Evolutionary conservation across 2,888 invertebrate species (phyloP), one percentile per base, ranked within the genome.

Genomic region (Pseudanteris insignis): DNA sequence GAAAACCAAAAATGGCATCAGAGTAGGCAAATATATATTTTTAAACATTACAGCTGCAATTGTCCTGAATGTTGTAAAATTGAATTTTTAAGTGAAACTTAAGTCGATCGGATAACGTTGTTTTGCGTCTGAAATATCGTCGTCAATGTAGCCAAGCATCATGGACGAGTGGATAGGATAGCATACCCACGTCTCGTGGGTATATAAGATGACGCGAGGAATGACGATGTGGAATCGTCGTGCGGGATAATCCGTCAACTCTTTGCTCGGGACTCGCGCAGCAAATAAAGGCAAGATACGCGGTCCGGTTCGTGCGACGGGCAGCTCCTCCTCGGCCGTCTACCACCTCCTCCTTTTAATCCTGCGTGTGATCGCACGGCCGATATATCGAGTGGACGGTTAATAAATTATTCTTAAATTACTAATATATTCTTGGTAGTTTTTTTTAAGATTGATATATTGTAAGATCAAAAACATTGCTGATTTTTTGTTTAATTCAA

Each of bases 331-430:
- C 48, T 51, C 60, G 51, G 36, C 46, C 60, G 38, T 67, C 65
- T 66, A 65, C 70, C 66, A 66, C 67, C 67, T 70, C 69, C 68
- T 67, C 71, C 70, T 77, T 77, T n/a, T n/a, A 77, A 77, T 77
- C 77, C 76, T 71, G 72, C 74, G 72, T 75, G 73, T 74, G 77
- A 76, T 77, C 75, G 75, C 73, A 76, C 69, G 67, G 70, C 74
- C 70, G 76, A 77, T 77, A 77, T 70, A 41, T 47, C 72, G 71
- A 74, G 69, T 73, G 74, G 70, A 73, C 74, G 70, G n/a, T n/a
- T n/a, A n/a, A n/a, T n/a, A n/a, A n/a, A n/a, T n/a, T n/a, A n/a
- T n/a, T n/a, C n/a, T n/a, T n/a, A n/a, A n/a, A n/a, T n/a, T n/a
- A n/a, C n/a, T n/a, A n/a, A n/a, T n/a, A n/a, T n/a, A n/a, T n/a